These are phyloP conservation scores for Motacilla tschutschensis DNA, from an alignment of 2,113 vertebrate species.

Conservation along the genomic window DNA sequence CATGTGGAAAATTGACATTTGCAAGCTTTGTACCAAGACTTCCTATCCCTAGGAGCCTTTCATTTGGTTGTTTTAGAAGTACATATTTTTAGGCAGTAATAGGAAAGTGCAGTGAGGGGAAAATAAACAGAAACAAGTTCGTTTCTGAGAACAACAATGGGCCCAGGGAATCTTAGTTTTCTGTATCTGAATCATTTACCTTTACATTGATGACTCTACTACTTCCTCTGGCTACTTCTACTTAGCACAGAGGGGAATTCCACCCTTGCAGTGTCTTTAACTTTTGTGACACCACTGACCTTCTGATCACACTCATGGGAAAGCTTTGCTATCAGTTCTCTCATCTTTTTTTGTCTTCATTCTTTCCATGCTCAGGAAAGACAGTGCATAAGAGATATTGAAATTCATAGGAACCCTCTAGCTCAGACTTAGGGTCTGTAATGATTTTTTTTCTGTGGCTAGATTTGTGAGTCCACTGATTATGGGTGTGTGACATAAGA, in stretches of 20 bases:
- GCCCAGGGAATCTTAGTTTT: background rate
- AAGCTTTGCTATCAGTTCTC: background rate
- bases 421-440: background rate
- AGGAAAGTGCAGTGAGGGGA: background rate
- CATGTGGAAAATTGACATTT: constrained; percentile 31
- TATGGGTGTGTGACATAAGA: background rate
- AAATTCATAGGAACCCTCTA: background rate
- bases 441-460: background rate
- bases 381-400: background rate
- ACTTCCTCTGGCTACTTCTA: background rate
- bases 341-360: background rate
- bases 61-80: background rate
- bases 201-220: background rate
- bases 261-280: background rate
- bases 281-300: background rate
- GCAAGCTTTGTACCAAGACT: background rate
- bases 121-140: background rate
- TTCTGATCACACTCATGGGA: rapidly evolving
- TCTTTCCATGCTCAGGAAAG: background rate
- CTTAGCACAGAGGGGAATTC: background rate
- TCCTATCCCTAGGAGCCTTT: background rate
- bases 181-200: background rate
- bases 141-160: background rate
- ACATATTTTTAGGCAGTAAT: background rate
- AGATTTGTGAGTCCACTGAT: background rate